A percentile compares a stretch with the other conserved stretches of the same genome.
Conservation (phyloP, 2,888 invertebrate species). For the Actias luna region DNA sequence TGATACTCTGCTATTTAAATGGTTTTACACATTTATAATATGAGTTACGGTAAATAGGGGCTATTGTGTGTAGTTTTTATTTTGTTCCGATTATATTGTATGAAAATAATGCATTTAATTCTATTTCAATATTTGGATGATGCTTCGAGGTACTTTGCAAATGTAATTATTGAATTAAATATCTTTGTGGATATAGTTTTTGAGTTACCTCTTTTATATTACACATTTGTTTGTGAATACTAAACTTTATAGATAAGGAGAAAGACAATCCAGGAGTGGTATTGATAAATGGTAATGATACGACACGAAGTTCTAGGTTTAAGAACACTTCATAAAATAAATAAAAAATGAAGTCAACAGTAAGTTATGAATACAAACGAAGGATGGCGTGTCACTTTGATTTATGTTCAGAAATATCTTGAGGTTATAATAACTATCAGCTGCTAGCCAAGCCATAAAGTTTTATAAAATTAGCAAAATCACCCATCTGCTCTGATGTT, state of each 20-base stretch:
- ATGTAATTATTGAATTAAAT: conserved; percentile 14
- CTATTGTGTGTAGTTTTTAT: conserved; percentile 66
- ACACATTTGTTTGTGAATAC: neutral
- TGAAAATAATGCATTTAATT: conserved; percentile 77
- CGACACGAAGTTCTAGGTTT: too few relatives aligned
- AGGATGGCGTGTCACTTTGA: neutral
- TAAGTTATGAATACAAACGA: too few relatives aligned
- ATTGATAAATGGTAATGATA: too few relatives aligned
- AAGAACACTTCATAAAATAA: too few relatives aligned
- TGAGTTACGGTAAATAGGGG: conserved; percentile 76
- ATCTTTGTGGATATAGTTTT: neutral
- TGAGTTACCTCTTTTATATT: neutral
- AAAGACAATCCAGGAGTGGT: too few relatives aligned
- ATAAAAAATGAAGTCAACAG: too few relatives aligned
- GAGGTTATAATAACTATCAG: conserved; percentile 45
- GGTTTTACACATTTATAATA: conserved; percentile 82
- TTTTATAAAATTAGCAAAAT: conserved; percentile 47
- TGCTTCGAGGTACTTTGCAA: conserved; percentile 50
- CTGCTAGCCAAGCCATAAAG: conserved; percentile 53
- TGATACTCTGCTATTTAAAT: conserved; percentile 78
- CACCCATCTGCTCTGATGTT: conserved; percentile 33
- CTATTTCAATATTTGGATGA: conserved; percentile 73
- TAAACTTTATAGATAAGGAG: neutral
- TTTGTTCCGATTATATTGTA: conserved; percentile 73
- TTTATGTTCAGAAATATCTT: conserved; percentile 26